Evolutionary conservation across 2,888 invertebrate species (phyloP), one percentile per base, ranked within the genome.

Genomic region (Hirtodrosophila confusa): DNA sequence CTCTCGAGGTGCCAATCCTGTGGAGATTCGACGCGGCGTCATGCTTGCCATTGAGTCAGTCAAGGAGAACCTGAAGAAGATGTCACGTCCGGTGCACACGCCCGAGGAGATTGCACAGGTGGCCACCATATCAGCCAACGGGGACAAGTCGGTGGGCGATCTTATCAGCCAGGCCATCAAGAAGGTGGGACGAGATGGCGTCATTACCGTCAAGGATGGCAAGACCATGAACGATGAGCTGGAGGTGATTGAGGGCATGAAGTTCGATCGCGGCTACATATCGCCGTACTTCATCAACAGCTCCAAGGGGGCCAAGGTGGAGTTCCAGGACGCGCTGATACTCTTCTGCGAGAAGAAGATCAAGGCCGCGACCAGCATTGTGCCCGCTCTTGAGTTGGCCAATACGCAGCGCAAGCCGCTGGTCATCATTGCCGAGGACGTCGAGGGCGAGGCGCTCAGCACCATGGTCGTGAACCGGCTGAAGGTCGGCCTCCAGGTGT

Each of bases 281-380:
- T 99, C 99, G 69, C 99, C 99, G 36, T 99, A 99, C 92, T 99
- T 99, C 93, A 99, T 99, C 90, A 99, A 99, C 92, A 96, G 98
- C 0, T 93, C 97, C 27, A 99, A 99, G 93, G 99, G 98, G 55
- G 98, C 98, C 40, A 98, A 98, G 93, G 97, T 97, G 24, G 99
- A 99, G 92, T 99, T 97, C 91, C 98, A 99, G 92, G 98, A 99
- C 92, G 97, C 97, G 33, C 92, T 99, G 29, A 92, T 99, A n/a
- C 93, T 99, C 41, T 95, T 99, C 89, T 96, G 97, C 77, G 99
- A 99, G 90, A 99, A 99, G 93, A 99, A 99, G 92, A 98, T 99
- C 84, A 98, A 98, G 35, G 95, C 96, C 70, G 96, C 98, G 1
- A 98, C 98, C 91, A 96, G 97, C 50, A 97, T 99, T 73, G 98